A percentile compares a stretch with the other conserved stretches of the same genome.
Conservation (phyloP, 37 sponge, comb jelly and placozoan genomes). For the Agelas oroides region DNA sequence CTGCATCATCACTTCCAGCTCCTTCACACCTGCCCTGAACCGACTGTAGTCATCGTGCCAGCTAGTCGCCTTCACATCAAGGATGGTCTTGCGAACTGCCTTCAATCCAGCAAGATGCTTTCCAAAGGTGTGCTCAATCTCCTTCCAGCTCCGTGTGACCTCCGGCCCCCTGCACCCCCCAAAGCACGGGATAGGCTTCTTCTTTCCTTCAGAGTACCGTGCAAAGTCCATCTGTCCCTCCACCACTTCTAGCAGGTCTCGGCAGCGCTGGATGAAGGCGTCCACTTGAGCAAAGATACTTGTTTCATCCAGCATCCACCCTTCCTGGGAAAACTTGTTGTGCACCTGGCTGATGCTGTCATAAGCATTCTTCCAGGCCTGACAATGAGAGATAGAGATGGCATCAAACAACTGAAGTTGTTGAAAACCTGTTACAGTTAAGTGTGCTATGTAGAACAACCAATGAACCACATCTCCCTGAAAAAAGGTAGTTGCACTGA, state of each 20-base stretch:
- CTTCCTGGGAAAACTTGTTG: constrained; percentile 64
- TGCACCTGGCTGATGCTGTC: constrained; percentile 73
- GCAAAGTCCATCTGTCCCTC: constrained; percentile 91
- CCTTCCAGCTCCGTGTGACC: constrained; percentile 83
- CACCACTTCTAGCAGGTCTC: constrained; percentile 93
- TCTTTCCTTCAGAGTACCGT: constrained; percentile 85
- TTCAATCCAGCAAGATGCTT: constrained; percentile 79
- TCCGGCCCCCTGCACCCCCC: constrained; percentile 88
- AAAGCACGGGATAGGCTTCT: constrained; percentile 85
- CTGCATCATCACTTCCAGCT: constrained; percentile 98
- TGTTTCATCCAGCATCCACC: constrained; percentile 92
- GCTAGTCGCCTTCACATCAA: constrained; percentile 87
- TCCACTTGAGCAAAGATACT: constrained; percentile 99
- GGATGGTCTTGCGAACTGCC: constrained; percentile 77
- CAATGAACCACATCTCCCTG: no score
- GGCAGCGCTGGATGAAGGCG: constrained; percentile 97
- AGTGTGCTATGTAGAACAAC: no score
- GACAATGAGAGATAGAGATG: not conserved
- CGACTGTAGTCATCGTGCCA: constrained; percentile 81
- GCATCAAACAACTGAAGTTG: no score
- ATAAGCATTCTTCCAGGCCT: constrained; percentile 84
- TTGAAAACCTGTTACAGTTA: no score
- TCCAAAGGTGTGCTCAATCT: constrained; percentile 96
- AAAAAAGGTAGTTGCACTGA: no score
- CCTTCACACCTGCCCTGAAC: constrained; percentile 92